Percentiles rank a stretch among this genome's conserved stretches.
Conservation (phyloP, 2,113 vertebrate species). For the Leptobrachium leishanense region DNA sequence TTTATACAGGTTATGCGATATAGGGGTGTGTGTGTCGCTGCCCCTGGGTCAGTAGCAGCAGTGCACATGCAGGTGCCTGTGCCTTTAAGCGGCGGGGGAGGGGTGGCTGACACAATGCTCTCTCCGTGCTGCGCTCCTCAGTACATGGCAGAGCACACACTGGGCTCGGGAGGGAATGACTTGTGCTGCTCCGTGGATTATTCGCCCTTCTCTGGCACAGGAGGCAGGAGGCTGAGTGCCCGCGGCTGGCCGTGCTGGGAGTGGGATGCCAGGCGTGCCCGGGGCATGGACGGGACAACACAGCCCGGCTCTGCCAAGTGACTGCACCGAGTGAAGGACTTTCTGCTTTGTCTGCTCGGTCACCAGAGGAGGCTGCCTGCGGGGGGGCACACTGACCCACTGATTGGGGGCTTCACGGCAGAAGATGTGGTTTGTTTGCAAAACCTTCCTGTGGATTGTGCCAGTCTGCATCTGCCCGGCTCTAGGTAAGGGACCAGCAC, state of each 20-base stretch:
- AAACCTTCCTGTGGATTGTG: conserved; percentile 11
- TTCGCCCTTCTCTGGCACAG: too few species aligned
- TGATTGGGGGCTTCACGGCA: background rate
- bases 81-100: conserved; percentile 39
- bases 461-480: conserved; percentile 12
- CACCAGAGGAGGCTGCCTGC: too few species aligned
- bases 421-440: conserved; percentile 32
- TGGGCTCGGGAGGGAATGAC: background rate
- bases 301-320: background rate
- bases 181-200: background rate
- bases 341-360: background rate
- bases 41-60: too few species aligned
- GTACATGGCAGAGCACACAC: background rate
- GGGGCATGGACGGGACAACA: conserved; percentile 18
- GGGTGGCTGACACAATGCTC: conserved; percentile 39
- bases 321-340: background rate
- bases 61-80: conserved; percentile 41
- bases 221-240: background rate
- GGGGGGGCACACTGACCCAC: too few species aligned
- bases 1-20: too few species aligned
- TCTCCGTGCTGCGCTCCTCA: conserved; percentile 10
- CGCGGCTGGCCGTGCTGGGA: background rate
- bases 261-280: too few species aligned
- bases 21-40: too few species aligned
- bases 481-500: conserved; percentile 31